Evolutionary conservation across 2,888 invertebrate genomes (phyloP).

Genomic region (Polydesmus complanatus): DNA sequence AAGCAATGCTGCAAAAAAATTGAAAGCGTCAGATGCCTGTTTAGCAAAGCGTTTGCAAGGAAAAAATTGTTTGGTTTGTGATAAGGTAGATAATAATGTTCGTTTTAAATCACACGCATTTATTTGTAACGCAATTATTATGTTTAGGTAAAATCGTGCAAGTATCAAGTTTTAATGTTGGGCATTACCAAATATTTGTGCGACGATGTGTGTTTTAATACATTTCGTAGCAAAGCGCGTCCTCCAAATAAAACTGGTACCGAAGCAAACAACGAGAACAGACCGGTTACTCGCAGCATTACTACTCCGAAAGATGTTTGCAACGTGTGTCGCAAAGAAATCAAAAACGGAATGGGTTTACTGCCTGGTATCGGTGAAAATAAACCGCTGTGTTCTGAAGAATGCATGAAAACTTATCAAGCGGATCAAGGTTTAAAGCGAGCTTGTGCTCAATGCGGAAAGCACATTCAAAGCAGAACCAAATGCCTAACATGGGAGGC

Average conservation of each 20-base stretch:
- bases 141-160: slow-evolving; percentile 25
- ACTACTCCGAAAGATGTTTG: slow-evolving; percentile 18
- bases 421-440: slow-evolving; percentile 19
- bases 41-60: too few relatives aligned
- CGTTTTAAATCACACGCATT: slow-evolving; percentile 1
- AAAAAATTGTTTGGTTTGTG: slow-evolving; percentile 3
- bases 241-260: background rate
- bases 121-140: slow-evolving; percentile 22
- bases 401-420: slow-evolving; percentile 22
- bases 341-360: slow-evolving; percentile 19
- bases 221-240: slow-evolving; percentile 25
- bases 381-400: slow-evolving; percentile 23
- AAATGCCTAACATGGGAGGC: slow-evolving; percentile 57
- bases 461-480: slow-evolving; percentile 19
- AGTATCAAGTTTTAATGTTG: slow-evolving; percentile 32
- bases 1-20: too few relatives aligned
- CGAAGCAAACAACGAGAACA: slow-evolving; percentile 12
- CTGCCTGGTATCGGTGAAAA: slow-evolving; percentile 21
- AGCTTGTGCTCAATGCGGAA: slow-evolving; percentile 22
- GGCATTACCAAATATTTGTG: slow-evolving; percentile 32
- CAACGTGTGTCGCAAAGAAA: slow-evolving; percentile 20
- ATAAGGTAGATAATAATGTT: slow-evolving; percentile 7
- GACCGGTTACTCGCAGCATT: slow-evolving; percentile 17
- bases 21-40: too few relatives aligned
- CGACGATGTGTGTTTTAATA: slow-evolving; percentile 31